These are phyloP conservation scores for Itoplectis maculator DNA, from an alignment of 2,888 invertebrate species.

Conservation along the genomic window DNA sequence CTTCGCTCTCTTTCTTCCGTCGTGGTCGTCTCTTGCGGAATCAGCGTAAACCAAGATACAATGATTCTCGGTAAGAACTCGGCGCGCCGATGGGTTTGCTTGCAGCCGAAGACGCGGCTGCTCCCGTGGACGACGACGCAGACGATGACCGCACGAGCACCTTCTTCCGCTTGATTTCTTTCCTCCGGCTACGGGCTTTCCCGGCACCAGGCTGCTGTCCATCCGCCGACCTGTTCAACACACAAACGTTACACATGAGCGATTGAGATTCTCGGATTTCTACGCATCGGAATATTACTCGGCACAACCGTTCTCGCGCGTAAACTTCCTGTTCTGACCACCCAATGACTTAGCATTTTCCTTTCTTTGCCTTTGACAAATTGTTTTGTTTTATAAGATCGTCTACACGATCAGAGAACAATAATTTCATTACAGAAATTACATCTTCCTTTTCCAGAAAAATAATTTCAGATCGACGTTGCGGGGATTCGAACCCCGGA, in stretches of 20 bases:
- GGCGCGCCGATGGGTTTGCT: background rate
- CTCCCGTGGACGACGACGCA: background rate
- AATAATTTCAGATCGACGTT: too few species aligned
- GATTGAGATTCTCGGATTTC: background rate
- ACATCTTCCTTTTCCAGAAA: too few species aligned
- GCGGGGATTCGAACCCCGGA: too few species aligned
- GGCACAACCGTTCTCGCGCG: background rate
- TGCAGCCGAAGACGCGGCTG: conserved; percentile 1
- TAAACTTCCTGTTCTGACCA: background rate
- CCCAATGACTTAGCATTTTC: background rate
- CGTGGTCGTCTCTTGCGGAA: conserved; percentile 23
- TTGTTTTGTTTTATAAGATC: too few species aligned
- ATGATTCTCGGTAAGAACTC: background rate
- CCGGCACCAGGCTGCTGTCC: conserved; percentile 76
- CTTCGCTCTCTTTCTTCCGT: conserved; percentile 28
- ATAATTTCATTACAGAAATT: background rate
- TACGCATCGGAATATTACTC: background rate
- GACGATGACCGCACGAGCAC: conserved; percentile 33
- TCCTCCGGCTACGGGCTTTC: conserved; percentile 71
- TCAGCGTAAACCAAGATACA: conserved; percentile 26
- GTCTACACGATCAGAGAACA: background rate
- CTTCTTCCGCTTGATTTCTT: conserved; percentile 57
- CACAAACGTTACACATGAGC: conserved; percentile 15
- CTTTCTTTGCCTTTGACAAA: background rate
- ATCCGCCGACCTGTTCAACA: conserved; percentile 76